Conservation (phyloP, 2,797 vertebrate genomes). For the Bradypodion ventrale region DNA sequence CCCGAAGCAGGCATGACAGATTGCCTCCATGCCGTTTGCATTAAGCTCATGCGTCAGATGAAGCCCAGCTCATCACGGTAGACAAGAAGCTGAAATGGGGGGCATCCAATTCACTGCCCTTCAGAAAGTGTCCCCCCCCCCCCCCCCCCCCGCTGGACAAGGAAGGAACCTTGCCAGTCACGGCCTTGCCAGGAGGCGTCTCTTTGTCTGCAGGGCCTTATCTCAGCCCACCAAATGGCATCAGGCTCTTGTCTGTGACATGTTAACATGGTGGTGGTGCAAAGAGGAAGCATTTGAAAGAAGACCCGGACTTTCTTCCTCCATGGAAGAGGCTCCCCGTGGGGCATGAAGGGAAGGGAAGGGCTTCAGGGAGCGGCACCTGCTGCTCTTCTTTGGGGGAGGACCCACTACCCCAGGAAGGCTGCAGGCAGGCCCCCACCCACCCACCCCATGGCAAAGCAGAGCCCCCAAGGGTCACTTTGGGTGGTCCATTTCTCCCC, state of each 20-base stretch:
- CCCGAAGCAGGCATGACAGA: conserved; percentile 54
- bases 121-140: conserved; percentile 33
- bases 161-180: too few relatives aligned
- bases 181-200: too few relatives aligned
- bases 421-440: too few relatives aligned
- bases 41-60: conserved; percentile 78
- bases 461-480: neutral
- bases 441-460: too few relatives aligned
- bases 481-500: too few relatives aligned
- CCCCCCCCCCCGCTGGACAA: neutral
- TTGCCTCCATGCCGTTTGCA: conserved; percentile 71
- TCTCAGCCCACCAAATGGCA: conserved; percentile 59
- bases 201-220: conserved; percentile 65
- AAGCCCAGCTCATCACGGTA: conserved; percentile 73
- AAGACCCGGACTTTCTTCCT: neutral
- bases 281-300: neutral
- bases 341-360: too few relatives aligned
- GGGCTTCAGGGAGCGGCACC: too few relatives aligned
- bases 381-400: too few relatives aligned
- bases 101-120: conserved; percentile 74
- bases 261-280: conserved; percentile 66
- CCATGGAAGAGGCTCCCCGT: too few relatives aligned
- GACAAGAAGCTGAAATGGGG: conserved; percentile 71
- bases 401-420: too few relatives aligned
- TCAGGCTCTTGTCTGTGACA: conserved; percentile 20